Percentiles rank a stretch among this genome's conserved stretches.
phyloP scores from a whole-genome alignment of 2,113 vertebrate genomes.

The Cisticola juncidis region DNA sequence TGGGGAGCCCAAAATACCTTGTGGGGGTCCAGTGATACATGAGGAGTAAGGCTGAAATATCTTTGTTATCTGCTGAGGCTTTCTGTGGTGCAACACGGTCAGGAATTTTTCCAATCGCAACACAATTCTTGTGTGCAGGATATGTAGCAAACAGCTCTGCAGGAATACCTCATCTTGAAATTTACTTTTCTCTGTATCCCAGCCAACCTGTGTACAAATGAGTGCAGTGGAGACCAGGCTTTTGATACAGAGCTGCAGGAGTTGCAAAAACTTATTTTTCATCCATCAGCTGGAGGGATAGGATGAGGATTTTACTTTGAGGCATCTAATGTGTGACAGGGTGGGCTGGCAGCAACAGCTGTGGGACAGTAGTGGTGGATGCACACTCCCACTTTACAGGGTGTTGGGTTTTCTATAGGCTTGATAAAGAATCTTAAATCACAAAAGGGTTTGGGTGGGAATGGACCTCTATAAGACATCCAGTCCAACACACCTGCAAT shows the following conservation, averaged over 20 bases:
- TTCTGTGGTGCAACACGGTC: fast-evolving
- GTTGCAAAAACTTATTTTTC: neutral
- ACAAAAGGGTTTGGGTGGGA: neutral
- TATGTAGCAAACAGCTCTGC: neutral
- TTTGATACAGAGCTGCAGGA: neutral
- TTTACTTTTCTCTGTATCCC: neutral
- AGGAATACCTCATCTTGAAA: neutral
- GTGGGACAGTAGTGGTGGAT: neutral
- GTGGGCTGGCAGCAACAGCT: fast-evolving
- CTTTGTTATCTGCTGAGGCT: neutral
- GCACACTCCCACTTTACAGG: neutral
- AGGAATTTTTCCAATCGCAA: neutral
- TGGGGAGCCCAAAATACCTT: neutral
- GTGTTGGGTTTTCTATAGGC: neutral
- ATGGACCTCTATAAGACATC: too few relatives aligned
- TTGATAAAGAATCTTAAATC: neutral
- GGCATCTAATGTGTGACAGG: neutral
- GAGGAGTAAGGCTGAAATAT: neutral
- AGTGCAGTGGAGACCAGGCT: neutral
- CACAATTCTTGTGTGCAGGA: neutral
- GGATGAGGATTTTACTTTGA: neutral
- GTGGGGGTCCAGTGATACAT: fast-evolving
- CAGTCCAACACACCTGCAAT: neutral
- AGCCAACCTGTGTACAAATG: neutral
- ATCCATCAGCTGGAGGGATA: fast-evolving